These are phyloP conservation scores for Tuta absoluta DNA, from an alignment of 2,888 invertebrate genomes.

Conservation along the genomic window DNA sequence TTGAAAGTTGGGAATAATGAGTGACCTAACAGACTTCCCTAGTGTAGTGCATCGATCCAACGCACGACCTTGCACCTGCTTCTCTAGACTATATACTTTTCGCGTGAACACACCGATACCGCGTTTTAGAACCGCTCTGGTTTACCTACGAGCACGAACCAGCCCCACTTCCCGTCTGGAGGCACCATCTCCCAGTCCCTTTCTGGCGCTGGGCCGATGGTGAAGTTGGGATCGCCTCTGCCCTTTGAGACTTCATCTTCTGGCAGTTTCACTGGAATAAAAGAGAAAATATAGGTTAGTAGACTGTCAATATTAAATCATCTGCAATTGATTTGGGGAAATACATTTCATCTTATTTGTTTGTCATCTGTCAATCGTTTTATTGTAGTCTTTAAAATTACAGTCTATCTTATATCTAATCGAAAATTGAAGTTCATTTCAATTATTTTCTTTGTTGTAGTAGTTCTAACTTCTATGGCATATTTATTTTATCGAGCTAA, in stretches of 20 bases:
- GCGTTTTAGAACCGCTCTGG: neutral
- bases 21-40: neutral
- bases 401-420: no score
- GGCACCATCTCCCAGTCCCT: slow-evolving; percentile 88
- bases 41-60: neutral
- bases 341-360: no score
- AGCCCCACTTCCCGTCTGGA: slow-evolving; percentile 93
- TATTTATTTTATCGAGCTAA: no score
- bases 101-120: neutral
- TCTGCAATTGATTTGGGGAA: no score
- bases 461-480: no score
- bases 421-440: no score
- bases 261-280: slow-evolving; percentile 68
- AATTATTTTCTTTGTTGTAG: no score
- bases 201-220: slow-evolving; percentile 75
- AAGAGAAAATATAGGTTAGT: slow-evolving; percentile 22
- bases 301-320: no score
- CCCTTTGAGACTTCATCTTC: slow-evolving; percentile 60
- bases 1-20: neutral
- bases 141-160: slow-evolving; percentile 86
- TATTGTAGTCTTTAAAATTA: no score
- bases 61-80: neutral
- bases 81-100: no score
- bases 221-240: slow-evolving; percentile 58
- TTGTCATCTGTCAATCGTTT: no score